phyloP scores from a whole-genome alignment of 2,113 vertebrate species.

The Tauraco erythrolophus region DNA sequence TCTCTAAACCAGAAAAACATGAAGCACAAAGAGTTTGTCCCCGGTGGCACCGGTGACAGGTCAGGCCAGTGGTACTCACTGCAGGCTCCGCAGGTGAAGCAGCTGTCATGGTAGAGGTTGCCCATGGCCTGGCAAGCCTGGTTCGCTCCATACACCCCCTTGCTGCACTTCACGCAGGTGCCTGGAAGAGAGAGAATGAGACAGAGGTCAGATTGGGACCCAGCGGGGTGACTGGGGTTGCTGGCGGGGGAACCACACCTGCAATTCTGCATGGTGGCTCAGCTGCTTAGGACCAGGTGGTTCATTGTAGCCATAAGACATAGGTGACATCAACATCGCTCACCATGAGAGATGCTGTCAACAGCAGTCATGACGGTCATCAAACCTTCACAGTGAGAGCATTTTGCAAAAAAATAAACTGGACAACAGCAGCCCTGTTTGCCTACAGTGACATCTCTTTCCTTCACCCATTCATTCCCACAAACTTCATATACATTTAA shows the following conservation, averaged over 20 bases:
- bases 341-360: background rate
- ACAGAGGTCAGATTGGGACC: background rate
- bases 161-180: constrained; percentile 91
- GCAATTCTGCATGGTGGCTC: background rate
- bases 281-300: background rate
- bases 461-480: background rate
- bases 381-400: rapidly evolving
- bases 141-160: constrained; percentile 89
- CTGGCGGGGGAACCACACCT: background rate
- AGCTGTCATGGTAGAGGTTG: constrained; percentile 91
- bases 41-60: background rate
- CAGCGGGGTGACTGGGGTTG: rapidly evolving
- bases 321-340: rapidly evolving
- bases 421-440: background rate
- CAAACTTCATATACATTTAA: background rate
- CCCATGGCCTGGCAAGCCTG: constrained; percentile 98
- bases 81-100: constrained; percentile 96
- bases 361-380: rapidly evolving
- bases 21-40: background rate
- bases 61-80: constrained; percentile 81
- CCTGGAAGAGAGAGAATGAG: constrained; percentile 74
- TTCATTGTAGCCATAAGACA: background rate
- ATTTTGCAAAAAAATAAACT: background rate
- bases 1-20: background rate
- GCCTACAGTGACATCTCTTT: background rate